These are phyloP conservation scores for Meles meles DNA, from an alignment of 2,113 vertebrate species.

Conservation along the genomic window DNA sequence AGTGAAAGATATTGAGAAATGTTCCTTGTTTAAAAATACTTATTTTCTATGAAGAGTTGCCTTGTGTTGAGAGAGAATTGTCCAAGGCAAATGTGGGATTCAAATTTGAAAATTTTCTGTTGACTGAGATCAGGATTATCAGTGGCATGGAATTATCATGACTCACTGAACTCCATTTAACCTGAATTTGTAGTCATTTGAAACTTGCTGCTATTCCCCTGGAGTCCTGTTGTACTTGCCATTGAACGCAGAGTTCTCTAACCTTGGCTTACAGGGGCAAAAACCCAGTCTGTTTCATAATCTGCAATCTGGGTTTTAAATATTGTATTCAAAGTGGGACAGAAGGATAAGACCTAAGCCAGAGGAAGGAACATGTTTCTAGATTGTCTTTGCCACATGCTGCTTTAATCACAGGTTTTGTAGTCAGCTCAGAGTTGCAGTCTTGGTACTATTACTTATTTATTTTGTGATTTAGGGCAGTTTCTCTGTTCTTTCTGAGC, in stretches of 20 bases:
- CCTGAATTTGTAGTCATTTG: slow-evolving; percentile 40
- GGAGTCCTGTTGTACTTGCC: slow-evolving; percentile 28
- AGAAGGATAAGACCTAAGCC: slow-evolving; percentile 52
- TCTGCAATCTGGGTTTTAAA: slow-evolving; percentile 56
- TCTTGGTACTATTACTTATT: slow-evolving; percentile 18
- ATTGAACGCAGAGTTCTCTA: slow-evolving; percentile 63
- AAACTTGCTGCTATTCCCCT: slow-evolving; percentile 41
- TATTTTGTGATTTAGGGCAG: neutral
- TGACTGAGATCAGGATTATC: slow-evolving; percentile 40
- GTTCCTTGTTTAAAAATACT: slow-evolving; percentile 1
- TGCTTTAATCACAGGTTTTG: slow-evolving; percentile 20
- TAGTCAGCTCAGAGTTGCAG: slow-evolving; percentile 19
- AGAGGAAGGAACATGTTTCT: slow-evolving; percentile 51
- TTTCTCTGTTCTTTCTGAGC: neutral
- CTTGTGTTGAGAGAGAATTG: slow-evolving; percentile 16
- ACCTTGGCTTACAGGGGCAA: slow-evolving; percentile 22
- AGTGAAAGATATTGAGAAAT: neutral
- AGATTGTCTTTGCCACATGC: slow-evolving; percentile 46
- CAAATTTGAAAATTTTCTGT: slow-evolving; percentile 42
- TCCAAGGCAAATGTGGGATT: slow-evolving; percentile 24
- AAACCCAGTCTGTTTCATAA: slow-evolving; percentile 56
- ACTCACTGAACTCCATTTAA: slow-evolving; percentile 61
- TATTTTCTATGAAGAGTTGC: slow-evolving; percentile 15
- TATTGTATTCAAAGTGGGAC: slow-evolving; percentile 36
- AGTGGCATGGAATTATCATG: slow-evolving; percentile 38